Evolutionary conservation across 2,888 invertebrate genomes (phyloP).

Genomic region (Coronaproctus castanopsis): DNA sequence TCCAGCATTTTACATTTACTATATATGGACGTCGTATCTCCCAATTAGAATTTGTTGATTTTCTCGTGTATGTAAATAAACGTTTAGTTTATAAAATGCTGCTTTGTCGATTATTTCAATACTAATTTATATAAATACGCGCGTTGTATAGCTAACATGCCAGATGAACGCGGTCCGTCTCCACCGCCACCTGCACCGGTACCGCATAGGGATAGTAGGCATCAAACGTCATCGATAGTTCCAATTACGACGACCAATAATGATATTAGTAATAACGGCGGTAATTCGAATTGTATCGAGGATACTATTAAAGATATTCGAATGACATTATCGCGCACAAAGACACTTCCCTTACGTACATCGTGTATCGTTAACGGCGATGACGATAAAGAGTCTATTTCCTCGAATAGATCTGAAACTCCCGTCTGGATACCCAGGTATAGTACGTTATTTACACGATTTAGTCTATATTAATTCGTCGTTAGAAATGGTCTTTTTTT

Average conservation of each 20-base stretch:
- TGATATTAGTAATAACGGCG: no score
- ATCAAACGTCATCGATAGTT: conserved; percentile 22
- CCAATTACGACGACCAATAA: conserved; percentile 13
- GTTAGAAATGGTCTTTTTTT: no score
- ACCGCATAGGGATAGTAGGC: conserved; percentile 37
- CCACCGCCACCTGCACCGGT: conserved; percentile 51
- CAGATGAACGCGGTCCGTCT: conserved; percentile 6
- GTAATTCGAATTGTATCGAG: conserved; percentile 27
- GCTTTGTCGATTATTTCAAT: no score
- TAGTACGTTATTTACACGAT: no score
- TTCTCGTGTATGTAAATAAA: no score
- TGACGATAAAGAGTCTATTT: conserved; percentile 30
- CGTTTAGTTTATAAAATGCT: no score
- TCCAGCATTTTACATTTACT: no score
- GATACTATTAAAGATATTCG: conserved; percentile 67
- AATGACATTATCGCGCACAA: conserved; percentile 51
- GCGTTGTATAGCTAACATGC: not conserved
- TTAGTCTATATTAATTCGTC: no score
- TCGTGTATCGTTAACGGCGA: conserved; percentile 21
- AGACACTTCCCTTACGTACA: conserved; percentile 36
- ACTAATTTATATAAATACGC: no score
- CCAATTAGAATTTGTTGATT: no score
- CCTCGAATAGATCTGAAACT: conserved; percentile 25
- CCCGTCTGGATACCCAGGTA: conserved; percentile 50
- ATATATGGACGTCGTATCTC: no score